Conservation (phyloP, 64 coral and sea anemone species). For the Porites australiensis region DNA sequence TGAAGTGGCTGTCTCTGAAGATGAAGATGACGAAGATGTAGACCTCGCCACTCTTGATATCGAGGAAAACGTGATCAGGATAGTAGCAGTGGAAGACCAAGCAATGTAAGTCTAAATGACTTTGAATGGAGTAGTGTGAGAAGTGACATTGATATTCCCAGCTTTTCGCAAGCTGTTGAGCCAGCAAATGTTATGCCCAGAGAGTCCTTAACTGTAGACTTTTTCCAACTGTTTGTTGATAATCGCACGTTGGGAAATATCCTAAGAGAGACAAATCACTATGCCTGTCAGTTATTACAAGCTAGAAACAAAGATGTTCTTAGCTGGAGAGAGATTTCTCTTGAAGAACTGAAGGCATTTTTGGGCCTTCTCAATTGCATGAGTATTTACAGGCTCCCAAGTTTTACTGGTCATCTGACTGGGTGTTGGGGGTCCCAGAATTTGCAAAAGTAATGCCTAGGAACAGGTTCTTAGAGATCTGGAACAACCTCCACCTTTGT, state of each 20-base stretch:
- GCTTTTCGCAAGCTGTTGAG: constrained; percentile 22
- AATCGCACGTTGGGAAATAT: constrained; percentile 2
- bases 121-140: constrained; percentile 26
- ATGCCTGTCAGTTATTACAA: constrained; percentile 24
- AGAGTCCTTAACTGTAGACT: constrained; percentile 29
- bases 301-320: constrained; percentile 22
- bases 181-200: constrained; percentile 27
- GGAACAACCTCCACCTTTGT: constrained; percentile 39
- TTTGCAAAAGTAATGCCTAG: constrained; percentile 27
- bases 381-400: constrained; percentile 10
- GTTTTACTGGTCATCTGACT: constrained; percentile 61
- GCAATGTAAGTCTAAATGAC: not conserved
- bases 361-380: constrained; percentile 50
- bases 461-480: constrained; percentile 27
- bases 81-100: not conserved
- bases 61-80: constrained; percentile 37
- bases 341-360: constrained; percentile 17
- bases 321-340: constrained; percentile 27
- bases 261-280: constrained; percentile 35
- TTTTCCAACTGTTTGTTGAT: constrained; percentile 15
- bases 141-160: constrained; percentile 9
- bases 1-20: not conserved
- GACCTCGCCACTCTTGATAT: constrained; percentile 18
- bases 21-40: constrained; percentile 41
- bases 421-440: constrained; percentile 49